These are phyloP conservation scores for Conomelus anceps DNA, from an alignment of 2,888 invertebrate genomes.

Conservation along the genomic window DNA sequence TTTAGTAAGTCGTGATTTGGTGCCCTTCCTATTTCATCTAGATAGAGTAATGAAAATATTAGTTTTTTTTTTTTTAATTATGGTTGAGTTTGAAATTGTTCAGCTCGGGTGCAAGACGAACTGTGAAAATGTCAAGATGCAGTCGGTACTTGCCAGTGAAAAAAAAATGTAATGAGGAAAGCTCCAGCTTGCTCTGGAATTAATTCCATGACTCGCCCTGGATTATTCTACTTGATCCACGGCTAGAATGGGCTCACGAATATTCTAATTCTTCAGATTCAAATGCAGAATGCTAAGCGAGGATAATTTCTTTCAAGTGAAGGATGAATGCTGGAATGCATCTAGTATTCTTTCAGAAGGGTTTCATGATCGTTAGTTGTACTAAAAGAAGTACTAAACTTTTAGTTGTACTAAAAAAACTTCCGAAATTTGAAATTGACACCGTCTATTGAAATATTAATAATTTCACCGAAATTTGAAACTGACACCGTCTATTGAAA, in stretches of 20 bases:
- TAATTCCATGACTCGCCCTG: background rate
- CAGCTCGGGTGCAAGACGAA: background rate
- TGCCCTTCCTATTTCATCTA: background rate
- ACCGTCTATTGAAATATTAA: no score
- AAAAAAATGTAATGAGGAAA: background rate
- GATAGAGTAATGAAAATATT: background rate
- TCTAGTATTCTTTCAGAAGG: background rate
- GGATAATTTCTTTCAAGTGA: background rate
- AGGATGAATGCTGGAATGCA: background rate
- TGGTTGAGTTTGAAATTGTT: background rate
- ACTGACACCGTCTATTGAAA: no score
- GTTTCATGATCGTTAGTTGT: background rate
- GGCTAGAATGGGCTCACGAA: background rate
- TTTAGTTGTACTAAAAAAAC: no score
- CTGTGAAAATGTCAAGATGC: background rate
- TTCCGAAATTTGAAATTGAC: no score
- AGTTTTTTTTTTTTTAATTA: background rate
- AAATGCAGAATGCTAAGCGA: background rate
- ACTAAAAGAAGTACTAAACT: no score
- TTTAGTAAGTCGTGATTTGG: background rate
- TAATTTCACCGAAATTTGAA: no score
- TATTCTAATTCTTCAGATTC: background rate
- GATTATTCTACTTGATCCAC: background rate
- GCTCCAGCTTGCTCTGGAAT: background rate
- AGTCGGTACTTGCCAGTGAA: background rate